Percentiles rank a stretch among this genome's conserved stretches.
Evolutionary conservation across 2,797 vertebrate genomes (phyloP).

Genomic region (Phrynocephalus vlangalii): DNA sequence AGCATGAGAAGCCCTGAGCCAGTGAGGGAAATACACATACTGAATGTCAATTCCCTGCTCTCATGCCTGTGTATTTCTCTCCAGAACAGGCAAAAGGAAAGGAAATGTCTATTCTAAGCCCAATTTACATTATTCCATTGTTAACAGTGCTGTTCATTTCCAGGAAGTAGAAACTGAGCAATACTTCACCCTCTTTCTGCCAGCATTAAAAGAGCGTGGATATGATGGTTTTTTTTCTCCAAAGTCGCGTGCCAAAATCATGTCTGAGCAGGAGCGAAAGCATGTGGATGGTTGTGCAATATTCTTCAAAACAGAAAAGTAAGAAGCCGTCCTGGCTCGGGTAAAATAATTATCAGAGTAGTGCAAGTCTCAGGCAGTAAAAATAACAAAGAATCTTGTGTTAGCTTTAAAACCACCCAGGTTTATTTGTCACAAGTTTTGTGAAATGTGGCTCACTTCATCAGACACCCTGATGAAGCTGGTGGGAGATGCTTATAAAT

Average conservation of each 20-base stretch:
- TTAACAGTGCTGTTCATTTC: constrained; percentile 56
- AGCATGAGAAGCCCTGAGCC: background rate
- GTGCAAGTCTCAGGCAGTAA: background rate
- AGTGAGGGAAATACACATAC: background rate
- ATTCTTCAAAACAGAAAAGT: constrained; percentile 99
- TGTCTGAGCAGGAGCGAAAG: constrained; percentile 96
- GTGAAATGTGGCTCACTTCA: background rate
- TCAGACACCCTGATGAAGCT: background rate
- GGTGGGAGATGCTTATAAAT: background rate
- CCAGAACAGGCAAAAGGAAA: background rate
- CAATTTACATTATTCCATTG: constrained; percentile 24
- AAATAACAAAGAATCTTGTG: background rate
- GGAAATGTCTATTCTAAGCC: background rate
- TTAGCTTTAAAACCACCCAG: background rate
- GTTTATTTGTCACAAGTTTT: background rate
- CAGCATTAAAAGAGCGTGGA: constrained; percentile 93
- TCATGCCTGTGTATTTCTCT: background rate
- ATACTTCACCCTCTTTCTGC: constrained; percentile 96
- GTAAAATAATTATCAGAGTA: background rate
- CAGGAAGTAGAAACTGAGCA: constrained; percentile 99
- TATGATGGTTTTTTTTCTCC: constrained; percentile 99
- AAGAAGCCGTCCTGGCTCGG: constrained; percentile 48
- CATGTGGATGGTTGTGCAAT: constrained; percentile 98
- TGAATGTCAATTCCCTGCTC: background rate
- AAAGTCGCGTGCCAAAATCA: constrained; percentile 99